These are phyloP conservation scores for Oceanodroma leucorhoa DNA, from an alignment of 2,797 vertebrate species.

Conservation along the genomic window DNA sequence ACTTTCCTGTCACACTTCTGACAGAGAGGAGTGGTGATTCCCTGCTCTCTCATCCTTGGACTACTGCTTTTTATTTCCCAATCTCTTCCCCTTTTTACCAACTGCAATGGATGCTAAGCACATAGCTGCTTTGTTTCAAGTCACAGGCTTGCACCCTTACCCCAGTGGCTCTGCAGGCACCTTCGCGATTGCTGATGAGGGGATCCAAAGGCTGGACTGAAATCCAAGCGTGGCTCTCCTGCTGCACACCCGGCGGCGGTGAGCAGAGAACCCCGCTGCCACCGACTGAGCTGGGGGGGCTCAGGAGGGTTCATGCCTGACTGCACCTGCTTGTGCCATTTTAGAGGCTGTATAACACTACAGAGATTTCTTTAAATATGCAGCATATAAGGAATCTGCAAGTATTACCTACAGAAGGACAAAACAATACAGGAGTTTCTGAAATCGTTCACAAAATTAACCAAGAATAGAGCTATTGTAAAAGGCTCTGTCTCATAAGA, in stretches of 20 bases:
- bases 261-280: rapidly evolving
- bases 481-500: not conserved
- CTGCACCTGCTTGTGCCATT: not conserved
- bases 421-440: not conserved
- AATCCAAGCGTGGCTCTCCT: not conserved
- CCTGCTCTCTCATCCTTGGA: not conserved
- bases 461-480: not conserved
- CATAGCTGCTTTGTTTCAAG: not conserved
- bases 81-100: not conserved
- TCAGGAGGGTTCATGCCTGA: not conserved
- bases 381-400: not conserved
- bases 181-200: no score
- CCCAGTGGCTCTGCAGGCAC: not conserved
- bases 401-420: not conserved
- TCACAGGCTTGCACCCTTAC: not conserved
- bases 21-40: not conserved
- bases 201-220: not conserved
- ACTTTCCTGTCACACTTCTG: not conserved
- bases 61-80: not conserved
- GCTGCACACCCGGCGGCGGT: not conserved
- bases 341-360: not conserved
- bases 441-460: not conserved
- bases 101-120: not conserved
- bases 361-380: not conserved
- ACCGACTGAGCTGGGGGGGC: not conserved